Evolutionary conservation across 2,113 vertebrate species (phyloP), one percentile per base, ranked within the genome.

Genomic region (Carassius carassius): DNA sequence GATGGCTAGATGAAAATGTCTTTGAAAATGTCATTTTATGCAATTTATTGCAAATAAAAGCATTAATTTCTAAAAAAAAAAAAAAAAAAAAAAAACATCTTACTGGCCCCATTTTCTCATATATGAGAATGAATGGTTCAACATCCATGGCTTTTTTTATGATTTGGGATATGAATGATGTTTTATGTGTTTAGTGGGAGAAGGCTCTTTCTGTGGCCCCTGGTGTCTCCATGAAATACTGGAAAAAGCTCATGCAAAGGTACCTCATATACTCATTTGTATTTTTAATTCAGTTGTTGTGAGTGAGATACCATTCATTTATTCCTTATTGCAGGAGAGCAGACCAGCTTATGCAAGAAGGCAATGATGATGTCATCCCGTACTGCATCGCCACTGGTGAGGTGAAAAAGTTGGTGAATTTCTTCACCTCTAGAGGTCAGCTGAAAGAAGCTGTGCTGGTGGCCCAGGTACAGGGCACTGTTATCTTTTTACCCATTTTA

Each of bases 171-270:
- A 62, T 69, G 56, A 29, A 65, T 80, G 65, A 19, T 83, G 65
- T 3, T 8, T 65, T 84, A 79, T 88, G 93, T 92, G 5, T 81
- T 63, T 90, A 99, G 98, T 99, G 98, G 98, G 98, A 99, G 91
- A 99, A 97, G 91, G 98, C 98, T 0, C 92, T 99, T 54, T 97
- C 98, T 3, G 91, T 99, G 77, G 98, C 98, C 2, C 98, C 98
- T 13, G 97, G 97, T 23, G 97, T 99, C 25, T 99, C 98, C n/a
- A 94, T 98, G 96, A 98, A 96, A 86, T 99, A 99, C 78, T 99
- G 98, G 98, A 99, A 92, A 91, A 99, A 97, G 87, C 92, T 99
- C 87, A 99, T 98, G 97, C 97, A 99, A 91, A 97, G 98, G 98
- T 99, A 93, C 73, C 74, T 29, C 4, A 74, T 25, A 79, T 21